These are phyloP conservation scores for Standfussiana lucernea DNA, from an alignment of 2,888 invertebrate species.

Conservation along the genomic window DNA sequence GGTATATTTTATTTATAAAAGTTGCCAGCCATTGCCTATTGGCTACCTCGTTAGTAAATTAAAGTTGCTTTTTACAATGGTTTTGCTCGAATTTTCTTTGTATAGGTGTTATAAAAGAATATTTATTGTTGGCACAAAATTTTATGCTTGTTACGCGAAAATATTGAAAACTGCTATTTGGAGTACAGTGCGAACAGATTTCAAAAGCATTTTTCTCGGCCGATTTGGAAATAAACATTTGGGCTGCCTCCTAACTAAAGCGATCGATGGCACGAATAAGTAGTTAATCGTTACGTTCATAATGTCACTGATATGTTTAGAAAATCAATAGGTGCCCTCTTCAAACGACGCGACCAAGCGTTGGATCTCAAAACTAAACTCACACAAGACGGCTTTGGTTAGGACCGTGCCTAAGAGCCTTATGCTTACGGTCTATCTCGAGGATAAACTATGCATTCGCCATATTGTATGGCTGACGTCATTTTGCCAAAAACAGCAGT, in stretches of 20 bases:
- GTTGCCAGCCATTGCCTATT: slow-evolving; percentile 50
- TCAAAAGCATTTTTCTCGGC: background rate
- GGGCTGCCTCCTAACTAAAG: background rate
- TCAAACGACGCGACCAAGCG: background rate
- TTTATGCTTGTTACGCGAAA: background rate
- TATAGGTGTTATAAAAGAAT: slow-evolving; percentile 15
- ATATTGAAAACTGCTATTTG: background rate
- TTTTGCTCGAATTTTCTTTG: slow-evolving; percentile 30
- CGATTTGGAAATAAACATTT: background rate
- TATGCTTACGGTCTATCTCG: background rate
- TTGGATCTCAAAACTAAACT: background rate
- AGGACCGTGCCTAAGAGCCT: background rate
- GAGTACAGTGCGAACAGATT: background rate
- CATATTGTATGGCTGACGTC: background rate
- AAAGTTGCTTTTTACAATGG: slow-evolving; percentile 28
- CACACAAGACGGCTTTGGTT: background rate
- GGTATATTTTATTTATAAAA: slow-evolving; percentile 66
- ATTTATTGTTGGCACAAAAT: background rate
- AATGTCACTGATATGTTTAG: background rate
- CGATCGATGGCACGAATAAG: background rate
- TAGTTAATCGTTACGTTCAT: background rate
- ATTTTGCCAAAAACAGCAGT: background rate
- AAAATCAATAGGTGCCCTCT: too few species aligned
- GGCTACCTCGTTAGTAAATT: slow-evolving; percentile 58
- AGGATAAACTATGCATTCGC: background rate